Base-by-base conservation (phyloP, 2,113 vertebrate species). In the Emydura subglobosa region DNA sequence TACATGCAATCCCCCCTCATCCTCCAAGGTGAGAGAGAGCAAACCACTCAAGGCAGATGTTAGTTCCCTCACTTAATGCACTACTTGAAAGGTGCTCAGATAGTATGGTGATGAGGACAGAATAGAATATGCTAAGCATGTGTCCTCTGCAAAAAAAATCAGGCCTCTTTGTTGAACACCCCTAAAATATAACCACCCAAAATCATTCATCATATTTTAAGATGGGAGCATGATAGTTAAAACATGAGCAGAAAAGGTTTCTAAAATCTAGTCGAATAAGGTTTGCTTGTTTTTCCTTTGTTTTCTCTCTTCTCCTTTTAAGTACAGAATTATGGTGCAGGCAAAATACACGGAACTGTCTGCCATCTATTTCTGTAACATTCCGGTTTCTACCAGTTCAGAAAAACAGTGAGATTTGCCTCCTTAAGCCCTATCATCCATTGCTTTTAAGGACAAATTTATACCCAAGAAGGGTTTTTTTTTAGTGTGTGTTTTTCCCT, bases 381-480 rank as follows among this genome's bases (percentile, higher is more conserved):
- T 6, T 87, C 44, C 90, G 85, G 3, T 22, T 53, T 91, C 79
- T 1, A 39, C 11, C 5, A 49, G 22, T 61, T 34, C 83, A 49
- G n/a, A 79, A 92, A 86, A 86, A 51, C 13, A 82, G 19, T 1
- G 81, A 17, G 39, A 87, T 91, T 86, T 92, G 68, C 7, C 6
- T 65, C 7, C 22, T 88, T 25, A 88, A 55, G 2, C 83, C 61
- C 47, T 87, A 87, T 68, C 83, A 94, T 29, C 13, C 55, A n/a
- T 78, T 9, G 10, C 79, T 92, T 87, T 92, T 61, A 85, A 93
- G 39, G 53, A 6, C 22, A 95, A 88, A 91, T 82, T 10, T 39
- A 79, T n/a, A 22, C 49, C 76, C 50, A 90, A 29, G 83, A 81
- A 50, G 39, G 61, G 25, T 25, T 82, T 34, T 86, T 53, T 4